Conservation (phyloP, 2,888 invertebrate genomes). For the Agonopterix arenella region DNA sequence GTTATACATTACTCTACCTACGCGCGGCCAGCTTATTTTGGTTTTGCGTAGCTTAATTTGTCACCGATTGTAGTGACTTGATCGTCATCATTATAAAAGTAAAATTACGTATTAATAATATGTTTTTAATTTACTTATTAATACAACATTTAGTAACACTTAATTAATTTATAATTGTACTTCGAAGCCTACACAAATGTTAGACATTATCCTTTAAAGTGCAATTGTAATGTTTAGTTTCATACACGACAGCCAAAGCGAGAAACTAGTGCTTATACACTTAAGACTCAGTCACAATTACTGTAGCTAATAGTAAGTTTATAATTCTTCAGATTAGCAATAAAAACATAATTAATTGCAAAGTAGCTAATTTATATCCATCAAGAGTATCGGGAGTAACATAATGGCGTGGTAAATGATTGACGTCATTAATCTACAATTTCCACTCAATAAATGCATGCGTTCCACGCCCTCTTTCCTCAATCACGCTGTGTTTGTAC, state of each 20-base stretch:
- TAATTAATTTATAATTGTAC: no score
- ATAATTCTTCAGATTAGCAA: conserved; percentile 2
- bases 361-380: conserved; percentile 31
- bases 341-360: conserved; percentile 18
- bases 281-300: conserved; percentile 3
- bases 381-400: conserved; percentile 26
- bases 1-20: no score
- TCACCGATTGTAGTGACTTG: no score
- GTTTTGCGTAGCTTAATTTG: no score
- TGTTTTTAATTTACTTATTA: no score
- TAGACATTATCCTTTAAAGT: no score
- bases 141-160: no score
- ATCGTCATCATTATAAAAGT: no score
- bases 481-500: conserved; percentile 13
- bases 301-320: not conserved
- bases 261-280: conserved; percentile 1
- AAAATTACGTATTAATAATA: no score
- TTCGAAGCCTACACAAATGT: no score
- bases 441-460: conserved; percentile 39
- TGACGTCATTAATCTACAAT: conserved; percentile 45
- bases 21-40: no score
- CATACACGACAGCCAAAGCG: not conserved
- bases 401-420: conserved; percentile 39
- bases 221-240: no score
- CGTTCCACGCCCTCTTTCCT: conserved; percentile 24